A percentile compares a stretch with the other conserved stretches of the same genome.
Conservation (phyloP, 2,797 vertebrate species). For the Leptoclinus maculatus region DNA sequence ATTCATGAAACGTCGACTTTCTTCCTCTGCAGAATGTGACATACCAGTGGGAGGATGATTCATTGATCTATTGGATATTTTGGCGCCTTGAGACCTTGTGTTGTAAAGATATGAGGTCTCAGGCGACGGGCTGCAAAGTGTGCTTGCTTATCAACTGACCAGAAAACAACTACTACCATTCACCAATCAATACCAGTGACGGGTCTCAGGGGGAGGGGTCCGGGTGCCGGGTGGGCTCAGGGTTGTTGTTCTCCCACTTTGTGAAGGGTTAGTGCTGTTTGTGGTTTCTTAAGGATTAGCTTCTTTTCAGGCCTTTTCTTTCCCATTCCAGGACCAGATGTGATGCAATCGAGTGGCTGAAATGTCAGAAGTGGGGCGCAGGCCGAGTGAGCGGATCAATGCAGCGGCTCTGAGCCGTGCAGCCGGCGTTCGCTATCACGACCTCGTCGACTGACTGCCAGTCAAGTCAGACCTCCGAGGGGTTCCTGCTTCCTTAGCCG, state of each 20-base stretch:
- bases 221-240: background rate
- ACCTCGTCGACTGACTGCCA: slow-evolving; percentile 78
- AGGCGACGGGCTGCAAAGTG: background rate
- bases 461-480: slow-evolving; percentile 69
- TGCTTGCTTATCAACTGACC: background rate
- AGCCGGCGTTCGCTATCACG: slow-evolving; percentile 67
- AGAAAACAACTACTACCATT: background rate
- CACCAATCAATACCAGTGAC: background rate
- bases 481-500: slow-evolving; percentile 67
- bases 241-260: background rate
- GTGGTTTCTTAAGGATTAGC: background rate
- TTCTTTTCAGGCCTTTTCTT: background rate
- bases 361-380: slow-evolving; percentile 70
- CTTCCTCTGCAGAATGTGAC: slow-evolving; percentile 53
- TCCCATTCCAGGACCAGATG: slow-evolving; percentile 30
- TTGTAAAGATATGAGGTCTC: slow-evolving; percentile 16
- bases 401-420: slow-evolving; percentile 65
- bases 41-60: slow-evolving; percentile 64
- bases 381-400: slow-evolving; percentile 66
- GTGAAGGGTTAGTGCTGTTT: background rate
- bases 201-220: background rate
- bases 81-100: slow-evolving; percentile 37
- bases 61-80: slow-evolving; percentile 49
- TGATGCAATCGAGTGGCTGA: slow-evolving; percentile 57
- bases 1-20: slow-evolving; percentile 57